Percentiles rank a stretch among this genome's conserved stretches.
Conservation (phyloP, 2,888 invertebrate species). For the Timema podura region DNA sequence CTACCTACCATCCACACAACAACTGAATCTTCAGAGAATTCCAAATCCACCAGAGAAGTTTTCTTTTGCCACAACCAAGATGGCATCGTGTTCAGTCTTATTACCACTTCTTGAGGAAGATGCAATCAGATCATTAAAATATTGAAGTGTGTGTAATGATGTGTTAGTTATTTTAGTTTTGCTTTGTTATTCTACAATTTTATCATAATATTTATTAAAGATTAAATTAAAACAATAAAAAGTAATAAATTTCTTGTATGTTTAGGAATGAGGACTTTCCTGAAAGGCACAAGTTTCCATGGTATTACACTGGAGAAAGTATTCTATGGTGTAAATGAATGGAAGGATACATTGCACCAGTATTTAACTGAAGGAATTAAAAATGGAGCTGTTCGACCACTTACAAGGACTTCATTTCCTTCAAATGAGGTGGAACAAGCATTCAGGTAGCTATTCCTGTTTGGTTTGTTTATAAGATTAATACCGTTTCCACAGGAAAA, state of each 20-base stretch:
- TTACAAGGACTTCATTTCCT: conserved; percentile 60
- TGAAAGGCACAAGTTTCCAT: conserved; percentile 70
- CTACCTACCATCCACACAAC: too few relatives aligned
- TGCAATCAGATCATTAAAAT: too few relatives aligned
- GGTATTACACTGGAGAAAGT: conserved; percentile 73
- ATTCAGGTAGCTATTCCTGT: conserved; percentile 49
- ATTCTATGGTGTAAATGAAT: conserved; percentile 50
- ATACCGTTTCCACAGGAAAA: too few relatives aligned
- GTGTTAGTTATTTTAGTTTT: conserved; percentile 10
- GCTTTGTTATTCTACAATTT: not conserved
- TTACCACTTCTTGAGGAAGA: too few relatives aligned
- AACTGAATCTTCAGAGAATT: not conserved
- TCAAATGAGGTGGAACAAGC: conserved; percentile 66
- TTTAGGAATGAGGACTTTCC: conserved; percentile 58
- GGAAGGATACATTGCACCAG: conserved; percentile 52
- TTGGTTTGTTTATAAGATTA: not conserved
- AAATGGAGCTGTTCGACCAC: conserved; percentile 63
- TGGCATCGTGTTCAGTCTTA: too few relatives aligned
- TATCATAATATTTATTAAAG: too few relatives aligned
- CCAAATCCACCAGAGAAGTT: not conserved
- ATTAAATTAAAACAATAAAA: too few relatives aligned
- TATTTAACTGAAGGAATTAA: conserved; percentile 61
- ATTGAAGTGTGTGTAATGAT: too few relatives aligned
- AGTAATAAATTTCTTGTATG: conserved; percentile 28
- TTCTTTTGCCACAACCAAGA: not conserved